Conservation (phyloP, 1,140 invertebrate genomes). For the Bombus picipes region DNA sequence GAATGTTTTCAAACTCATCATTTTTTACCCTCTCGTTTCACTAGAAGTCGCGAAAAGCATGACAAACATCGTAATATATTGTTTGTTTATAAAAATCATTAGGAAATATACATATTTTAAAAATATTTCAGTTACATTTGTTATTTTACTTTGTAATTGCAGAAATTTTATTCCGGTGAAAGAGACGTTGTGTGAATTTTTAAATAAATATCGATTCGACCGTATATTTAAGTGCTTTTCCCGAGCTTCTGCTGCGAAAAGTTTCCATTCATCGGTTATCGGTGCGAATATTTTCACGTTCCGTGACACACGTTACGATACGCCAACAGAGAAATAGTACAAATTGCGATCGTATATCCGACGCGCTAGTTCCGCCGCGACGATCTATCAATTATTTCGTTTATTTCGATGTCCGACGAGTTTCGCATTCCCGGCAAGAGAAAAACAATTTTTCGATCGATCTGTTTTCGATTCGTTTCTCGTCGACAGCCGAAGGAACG, state of each 20-base stretch:
- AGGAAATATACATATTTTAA: no score
- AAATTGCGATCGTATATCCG: background rate
- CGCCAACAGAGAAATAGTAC: background rate
- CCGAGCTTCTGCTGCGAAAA: background rate
- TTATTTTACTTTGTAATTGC: background rate
- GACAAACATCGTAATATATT: no score
- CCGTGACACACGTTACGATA: background rate
- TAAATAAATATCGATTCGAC: background rate
- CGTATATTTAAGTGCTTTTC: background rate
- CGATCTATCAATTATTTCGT: background rate
- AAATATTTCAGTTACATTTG: background rate
- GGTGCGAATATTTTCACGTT: background rate
- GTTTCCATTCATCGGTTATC: background rate
- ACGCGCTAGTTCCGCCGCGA: no score
- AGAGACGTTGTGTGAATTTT: background rate
- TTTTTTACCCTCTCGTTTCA: no score
- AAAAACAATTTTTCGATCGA: background rate
- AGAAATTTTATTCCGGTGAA: background rate
- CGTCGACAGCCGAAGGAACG: no score
- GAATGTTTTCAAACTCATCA: no score
- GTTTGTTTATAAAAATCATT: no score
- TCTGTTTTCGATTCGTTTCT: background rate
- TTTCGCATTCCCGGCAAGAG: background rate
- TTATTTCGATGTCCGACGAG: background rate
- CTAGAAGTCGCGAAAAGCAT: no score